Percentiles rank a stretch among this genome's conserved stretches.
Evolutionary conservation across 2,888 invertebrate species (phyloP).

Genomic region (Ctena decussata): DNA sequence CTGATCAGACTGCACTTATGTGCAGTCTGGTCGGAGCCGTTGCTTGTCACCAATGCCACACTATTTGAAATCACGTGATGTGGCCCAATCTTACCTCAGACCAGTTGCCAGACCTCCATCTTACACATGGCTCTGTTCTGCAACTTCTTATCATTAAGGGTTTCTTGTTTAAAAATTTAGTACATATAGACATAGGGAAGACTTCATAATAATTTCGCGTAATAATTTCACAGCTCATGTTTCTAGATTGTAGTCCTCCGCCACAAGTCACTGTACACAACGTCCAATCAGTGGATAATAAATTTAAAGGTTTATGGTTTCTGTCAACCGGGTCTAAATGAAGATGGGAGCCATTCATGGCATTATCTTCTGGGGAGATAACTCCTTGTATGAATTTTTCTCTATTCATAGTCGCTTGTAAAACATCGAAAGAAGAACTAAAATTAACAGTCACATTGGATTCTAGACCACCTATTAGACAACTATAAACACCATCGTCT

Average conservation of each 20-base stretch:
- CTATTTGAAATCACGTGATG: too few relatives aligned
- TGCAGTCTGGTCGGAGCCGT: too few relatives aligned
- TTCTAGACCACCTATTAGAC: constrained; percentile 74
- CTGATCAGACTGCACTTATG: too few relatives aligned
- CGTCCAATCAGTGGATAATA: constrained; percentile 77
- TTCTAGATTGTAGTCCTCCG: constrained; percentile 76
- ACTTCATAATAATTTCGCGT: constrained; percentile 78
- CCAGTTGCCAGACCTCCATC: constrained; percentile 97
- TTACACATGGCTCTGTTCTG: constrained; percentile 93
- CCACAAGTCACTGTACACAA: constrained; percentile 80
- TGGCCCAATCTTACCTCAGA: constrained; percentile 93
- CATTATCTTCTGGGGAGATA: constrained; percentile 24
- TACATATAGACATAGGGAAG: constrained; percentile 73
- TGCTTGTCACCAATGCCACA: too few relatives aligned
- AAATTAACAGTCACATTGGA: constrained; percentile 78
- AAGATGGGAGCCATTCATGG: constrained; percentile 61
- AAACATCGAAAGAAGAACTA: constrained; percentile 72
- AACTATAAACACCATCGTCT: constrained; percentile 81
- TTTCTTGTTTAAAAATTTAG: constrained; percentile 84
- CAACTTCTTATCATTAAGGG: constrained; percentile 94
- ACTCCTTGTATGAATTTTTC: constrained; percentile 59
- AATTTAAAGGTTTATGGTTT: constrained; percentile 68
- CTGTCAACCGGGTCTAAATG: constrained; percentile 78
- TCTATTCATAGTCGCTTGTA: constrained; percentile 73
- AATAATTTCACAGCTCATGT: constrained; percentile 82